Conservation (phyloP, 2,113 vertebrate species). For the human region GRCh38 chr4:46945001-46945500, state of each 20-base stretch:
- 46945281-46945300: not conserved
- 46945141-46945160: constrained; percentile 64
- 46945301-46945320: not conserved
- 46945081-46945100: constrained; percentile 45
- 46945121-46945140: constrained; percentile 61
- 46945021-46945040: not conserved
- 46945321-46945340: not conserved
- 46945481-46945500: constrained; percentile 67
- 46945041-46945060: constrained; percentile 39
- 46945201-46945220: constrained; percentile 64
- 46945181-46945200: constrained; percentile 75
- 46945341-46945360: not conserved
- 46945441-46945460: constrained; percentile 42
- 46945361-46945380: not conserved
- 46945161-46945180: constrained; percentile 58
- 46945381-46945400: not conserved
- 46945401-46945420: not conserved
- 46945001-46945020: constrained; percentile 62
- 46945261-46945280: constrained; percentile 9
- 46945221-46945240: constrained; percentile 63
- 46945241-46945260: constrained; percentile 4
- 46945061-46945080: constrained; percentile 48
- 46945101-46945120: constrained; percentile 62
- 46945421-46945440: not conserved
- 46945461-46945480: constrained; percentile 62